Base-by-base conservation (phyloP, 1,140 invertebrate genomes). In the Micrasema longulum region DNA sequence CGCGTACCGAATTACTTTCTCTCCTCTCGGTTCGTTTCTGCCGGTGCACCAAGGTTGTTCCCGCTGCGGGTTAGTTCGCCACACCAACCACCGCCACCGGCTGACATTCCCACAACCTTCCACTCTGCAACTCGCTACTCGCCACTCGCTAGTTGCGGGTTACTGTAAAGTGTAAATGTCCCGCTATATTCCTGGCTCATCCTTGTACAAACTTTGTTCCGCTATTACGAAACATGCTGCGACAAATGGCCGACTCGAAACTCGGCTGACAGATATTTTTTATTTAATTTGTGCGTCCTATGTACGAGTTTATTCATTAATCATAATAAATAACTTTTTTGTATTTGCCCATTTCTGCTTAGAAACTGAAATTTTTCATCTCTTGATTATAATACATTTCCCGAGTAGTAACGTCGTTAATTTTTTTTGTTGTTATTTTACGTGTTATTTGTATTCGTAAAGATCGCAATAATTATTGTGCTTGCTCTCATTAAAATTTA, bases 31-130 rank as follows among this genome's bases (percentile, higher is more conserved):
- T 60, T n/a, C n/a, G n/a, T n/a, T 60, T 22, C 36, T 7, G 36
- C 14, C 18, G 36, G 20, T 60, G 55, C 35, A 60, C 55, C 55
- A 60, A 60, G 35, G 55, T 10, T 60, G 55, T 60, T 12, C 55
- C 36, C 35, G 41, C 41, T 60, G 41, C 41, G 22, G 18, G 20
- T 31, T 55, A 55, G 26, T 55, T 55, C 22, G 7, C 26, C 31
- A 36, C n/a, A 6, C 22, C 16, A 31, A 22, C 52, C 6, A n/a
- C 43, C n/a, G 3, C 22, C 16, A 31, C 52, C 52, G 16, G 43
- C 43, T 31, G 52, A 31, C 52, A 55, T 31, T 55, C 23, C 52
- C 4, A n/a, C 43, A 47, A 47, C 14, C 43, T 16, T n/a, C 43
- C 43, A 26, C 22, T n/a, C n/a, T 55, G 52, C 23, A 12, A 31